A percentile compares a stretch with the other conserved stretches of the same genome.
Evolutionary conservation across 2,113 vertebrate species (phyloP).

Genomic region (Myrmecophaga tridactyla): DNA sequence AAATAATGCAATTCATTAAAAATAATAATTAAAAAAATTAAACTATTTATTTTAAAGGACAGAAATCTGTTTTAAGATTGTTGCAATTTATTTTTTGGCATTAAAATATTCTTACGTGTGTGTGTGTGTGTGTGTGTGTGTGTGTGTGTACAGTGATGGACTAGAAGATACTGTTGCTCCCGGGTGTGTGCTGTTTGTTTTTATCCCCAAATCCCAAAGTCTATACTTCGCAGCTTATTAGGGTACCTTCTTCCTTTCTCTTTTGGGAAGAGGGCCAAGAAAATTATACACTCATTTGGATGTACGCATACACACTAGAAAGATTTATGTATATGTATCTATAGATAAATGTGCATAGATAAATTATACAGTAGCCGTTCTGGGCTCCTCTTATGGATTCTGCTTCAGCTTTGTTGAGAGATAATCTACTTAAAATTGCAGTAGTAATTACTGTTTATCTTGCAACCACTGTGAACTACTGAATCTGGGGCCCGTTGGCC

Average conservation of each 20-base stretch:
- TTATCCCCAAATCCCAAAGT: not conserved
- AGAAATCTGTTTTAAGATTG: not conserved
- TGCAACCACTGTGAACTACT: not conserved
- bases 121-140: not conserved
- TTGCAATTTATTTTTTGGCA: not conserved
- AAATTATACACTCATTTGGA: not conserved
- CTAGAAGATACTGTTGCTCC: not conserved
- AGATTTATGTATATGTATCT: not conserved
- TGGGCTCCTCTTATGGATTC: not conserved
- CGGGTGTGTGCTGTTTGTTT: not conserved
- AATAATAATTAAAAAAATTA: not conserved
- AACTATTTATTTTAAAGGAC: not conserved
- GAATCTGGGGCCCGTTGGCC: not conserved
- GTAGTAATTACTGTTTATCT: constrained; percentile 47
- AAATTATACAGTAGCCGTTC: not conserved
- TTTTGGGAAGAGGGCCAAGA: not conserved
- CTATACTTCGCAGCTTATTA: not conserved
- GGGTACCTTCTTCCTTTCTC: not conserved
- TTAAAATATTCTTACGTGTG: not conserved
- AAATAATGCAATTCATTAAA: not conserved
- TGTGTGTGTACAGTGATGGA: not conserved
- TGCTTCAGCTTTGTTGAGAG: constrained; percentile 23
- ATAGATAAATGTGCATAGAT: not conserved
- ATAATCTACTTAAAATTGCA: not conserved
- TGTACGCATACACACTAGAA: too few relatives aligned